These are phyloP conservation scores for Lethenteron camtschaticum DNA, from an alignment of 2,113 vertebrate species.

Conservation along the genomic window DNA sequence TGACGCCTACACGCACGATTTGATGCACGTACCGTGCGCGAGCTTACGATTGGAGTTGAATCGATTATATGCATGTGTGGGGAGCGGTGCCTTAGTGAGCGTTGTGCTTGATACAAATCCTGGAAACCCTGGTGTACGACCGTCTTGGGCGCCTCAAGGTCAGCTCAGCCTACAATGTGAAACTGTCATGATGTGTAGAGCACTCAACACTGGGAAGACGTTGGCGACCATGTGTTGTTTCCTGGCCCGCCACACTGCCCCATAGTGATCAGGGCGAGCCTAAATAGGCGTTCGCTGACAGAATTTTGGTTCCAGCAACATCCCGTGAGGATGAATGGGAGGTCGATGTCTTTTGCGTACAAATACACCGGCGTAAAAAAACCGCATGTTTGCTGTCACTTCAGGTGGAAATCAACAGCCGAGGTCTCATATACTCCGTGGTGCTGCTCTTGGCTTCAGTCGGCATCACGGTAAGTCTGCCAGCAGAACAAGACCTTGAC, in stretches of 20 bases:
- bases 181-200: too few species aligned
- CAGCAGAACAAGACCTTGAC: too few species aligned
- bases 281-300: background rate
- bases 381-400: conserved; percentile 13
- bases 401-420: conserved; percentile 77
- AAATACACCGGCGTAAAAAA: too few species aligned
- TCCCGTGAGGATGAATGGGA: background rate
- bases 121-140: too few species aligned
- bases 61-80: too few species aligned
- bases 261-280: background rate
- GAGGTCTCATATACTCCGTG: conserved; percentile 87
- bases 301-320: background rate
- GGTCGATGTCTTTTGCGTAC: background rate
- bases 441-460: conserved; percentile 75
- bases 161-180: too few species aligned
- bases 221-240: background rate
- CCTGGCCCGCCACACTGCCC: background rate
- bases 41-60: too few species aligned
- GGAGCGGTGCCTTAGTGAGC: too few species aligned
- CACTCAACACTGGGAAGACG: background rate
- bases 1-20: too few species aligned
- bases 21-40: too few species aligned
- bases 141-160: too few species aligned
- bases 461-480: conserved; percentile 60
- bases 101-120: too few species aligned